Evolutionary conservation across 2,797 vertebrate species (phyloP).

Genomic region (Avahi laniger): DNA sequence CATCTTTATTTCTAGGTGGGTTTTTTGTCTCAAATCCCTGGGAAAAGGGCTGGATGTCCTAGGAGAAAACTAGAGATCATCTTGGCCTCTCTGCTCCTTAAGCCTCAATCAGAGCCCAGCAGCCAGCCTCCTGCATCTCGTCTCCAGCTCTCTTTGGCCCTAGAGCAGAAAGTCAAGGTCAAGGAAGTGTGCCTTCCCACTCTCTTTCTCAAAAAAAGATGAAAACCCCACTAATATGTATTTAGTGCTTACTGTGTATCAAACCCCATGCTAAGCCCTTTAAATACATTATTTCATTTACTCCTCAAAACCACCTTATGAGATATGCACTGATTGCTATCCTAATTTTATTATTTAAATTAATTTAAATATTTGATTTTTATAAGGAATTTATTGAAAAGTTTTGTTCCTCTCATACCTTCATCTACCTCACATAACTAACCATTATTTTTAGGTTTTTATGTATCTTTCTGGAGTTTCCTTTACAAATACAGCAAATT

Average conservation of each 20-base stretch:
- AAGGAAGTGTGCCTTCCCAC: neutral
- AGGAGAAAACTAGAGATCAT: neutral
- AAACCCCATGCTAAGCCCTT: neutral
- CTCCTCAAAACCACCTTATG: neutral
- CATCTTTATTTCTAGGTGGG: neutral
- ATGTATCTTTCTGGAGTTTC: neutral
- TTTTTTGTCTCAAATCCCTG: neutral
- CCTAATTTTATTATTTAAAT: slow-evolving; percentile 21
- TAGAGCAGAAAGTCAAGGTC: neutral
- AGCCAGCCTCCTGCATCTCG: neutral
- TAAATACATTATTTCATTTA: neutral
- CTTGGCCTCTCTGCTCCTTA: neutral
- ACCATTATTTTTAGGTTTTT: neutral
- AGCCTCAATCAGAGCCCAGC: neutral
- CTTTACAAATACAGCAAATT: slow-evolving; percentile 2
- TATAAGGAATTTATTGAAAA: neutral
- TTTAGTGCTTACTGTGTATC: neutral
- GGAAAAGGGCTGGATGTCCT: neutral
- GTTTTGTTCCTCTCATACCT: neutral
- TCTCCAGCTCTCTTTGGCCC: neutral
- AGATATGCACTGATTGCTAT: neutral
- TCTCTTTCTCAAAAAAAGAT: neutral
- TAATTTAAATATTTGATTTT: slow-evolving; percentile 30
- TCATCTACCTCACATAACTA: neutral
- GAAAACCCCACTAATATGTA: neutral